A percentile compares a stretch with the other conserved stretches of the same genome.
These are phyloP conservation scores for Tetrapedia diversipes DNA, from an alignment of 2,888 invertebrate species.

Conservation along the genomic window DNA sequence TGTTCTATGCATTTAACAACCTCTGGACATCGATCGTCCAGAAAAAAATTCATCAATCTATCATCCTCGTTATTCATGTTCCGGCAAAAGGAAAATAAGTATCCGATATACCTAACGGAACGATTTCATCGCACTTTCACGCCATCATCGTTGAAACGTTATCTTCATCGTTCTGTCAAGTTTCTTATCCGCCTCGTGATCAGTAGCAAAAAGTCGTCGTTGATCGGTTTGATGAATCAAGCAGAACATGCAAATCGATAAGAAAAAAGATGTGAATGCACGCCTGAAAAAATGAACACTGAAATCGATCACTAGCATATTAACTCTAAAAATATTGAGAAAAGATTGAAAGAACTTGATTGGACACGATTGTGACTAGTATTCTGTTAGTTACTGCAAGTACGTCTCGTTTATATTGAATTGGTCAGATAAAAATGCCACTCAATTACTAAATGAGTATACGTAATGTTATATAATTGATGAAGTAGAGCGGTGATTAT, in stretches of 20 bases:
- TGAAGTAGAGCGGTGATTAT: too few species aligned
- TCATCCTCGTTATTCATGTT: constrained; percentile 1
- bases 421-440: too few species aligned
- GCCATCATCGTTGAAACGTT: constrained; percentile 11
- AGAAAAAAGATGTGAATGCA: background rate
- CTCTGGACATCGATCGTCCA: background rate
- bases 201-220: background rate
- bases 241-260: background rate
- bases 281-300: background rate
- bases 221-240: constrained; percentile 4
- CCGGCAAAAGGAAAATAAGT: background rate
- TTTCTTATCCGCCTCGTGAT: background rate
- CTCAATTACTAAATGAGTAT: too few species aligned
- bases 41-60: background rate
- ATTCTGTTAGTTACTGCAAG: too few species aligned
- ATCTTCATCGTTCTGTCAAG: constrained; percentile 25
- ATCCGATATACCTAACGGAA: constrained; percentile 3
- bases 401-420: too few species aligned
- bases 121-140: constrained; percentile 28
- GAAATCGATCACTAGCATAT: constrained; percentile 21
- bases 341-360: too few species aligned
- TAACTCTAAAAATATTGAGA: too few species aligned
- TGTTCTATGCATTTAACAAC: too few species aligned
- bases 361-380: too few species aligned
- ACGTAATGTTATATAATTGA: too few species aligned